Evolutionary conservation across 2,888 invertebrate species (phyloP), one percentile per base, ranked within the genome.

Genomic region (Melanchra persicariae): DNA sequence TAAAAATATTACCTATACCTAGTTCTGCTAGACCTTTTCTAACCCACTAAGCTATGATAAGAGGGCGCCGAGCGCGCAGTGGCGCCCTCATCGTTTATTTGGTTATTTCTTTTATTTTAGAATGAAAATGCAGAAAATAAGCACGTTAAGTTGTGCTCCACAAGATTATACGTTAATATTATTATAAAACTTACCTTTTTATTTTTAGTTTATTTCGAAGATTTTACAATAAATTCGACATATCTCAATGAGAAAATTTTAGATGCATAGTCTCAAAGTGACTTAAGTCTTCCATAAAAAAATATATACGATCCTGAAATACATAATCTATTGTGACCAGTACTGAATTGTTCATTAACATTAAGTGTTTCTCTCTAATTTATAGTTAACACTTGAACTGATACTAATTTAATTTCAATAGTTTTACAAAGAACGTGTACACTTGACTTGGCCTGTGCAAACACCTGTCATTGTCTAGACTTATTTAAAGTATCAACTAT

Each of bases 381-480:
- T 34, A 17, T 34, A 22, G 19, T 37, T 19, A n/a, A 49, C n/a
- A 43, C 43, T 75, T 64, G 47, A 74, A 55, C 24, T 34, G 19
- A 17, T 9, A 43, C 8, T 8, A 34, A 55, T 12, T 15, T 57
- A 26, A n/a, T 71, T 45, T 62, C 12, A n/a, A 62, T n/a, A 0
- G 17, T 12, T 54, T 63, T 12, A 22, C 24, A 12, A 64, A 64
- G 47, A n/a, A 26, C 8, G 8, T 54, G 10, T 19, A 54, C 45
- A 30, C 45, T 73, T 73, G 22, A 47, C 12, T 54, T 63, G 17
- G 19, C 6, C 17, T 54, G 40, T 2, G 4, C 19, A 8, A 43
- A 37, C 19, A 64, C 49, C 10, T 75, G 15, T 15, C 19, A 43
- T 34, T 72, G 22, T 66, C 26, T 45, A 45, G 34, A 51, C 10